Conservation (phyloP, 2,797 vertebrate genomes). For the Mastacembelus armatus region DNA sequence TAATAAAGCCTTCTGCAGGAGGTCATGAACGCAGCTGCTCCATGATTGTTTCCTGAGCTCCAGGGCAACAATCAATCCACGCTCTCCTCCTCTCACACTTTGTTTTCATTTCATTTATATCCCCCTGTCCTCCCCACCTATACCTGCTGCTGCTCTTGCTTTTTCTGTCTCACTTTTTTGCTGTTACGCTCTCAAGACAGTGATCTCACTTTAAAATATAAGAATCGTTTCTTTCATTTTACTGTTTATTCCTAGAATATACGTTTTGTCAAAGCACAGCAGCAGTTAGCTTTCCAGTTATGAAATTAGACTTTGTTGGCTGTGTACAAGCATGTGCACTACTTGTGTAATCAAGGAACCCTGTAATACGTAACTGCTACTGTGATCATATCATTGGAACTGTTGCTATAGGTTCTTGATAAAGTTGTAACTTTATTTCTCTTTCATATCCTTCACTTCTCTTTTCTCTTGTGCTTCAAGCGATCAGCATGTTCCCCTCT, state of each 20-base stretch:
- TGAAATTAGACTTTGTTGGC: background rate
- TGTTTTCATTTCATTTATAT: constrained; percentile 60
- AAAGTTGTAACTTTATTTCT: background rate
- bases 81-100: constrained; percentile 49
- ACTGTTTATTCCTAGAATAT: background rate
- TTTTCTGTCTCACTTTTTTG: background rate
- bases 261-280: background rate
- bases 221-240: background rate
- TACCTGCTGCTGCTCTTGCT: constrained; percentile 26
- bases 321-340: background rate
- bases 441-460: background rate
- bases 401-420: no score
- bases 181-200: constrained; percentile 9
- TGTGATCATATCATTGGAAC: no score
- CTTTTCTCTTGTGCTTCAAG: background rate
- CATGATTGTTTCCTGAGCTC: constrained; percentile 68
- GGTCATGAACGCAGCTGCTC: constrained; percentile 66
- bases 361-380: no score
- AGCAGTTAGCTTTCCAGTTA: background rate
- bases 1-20: constrained; percentile 66
- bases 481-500: background rate
- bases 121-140: constrained; percentile 33
- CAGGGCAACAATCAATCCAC: constrained; percentile 71
- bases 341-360: constrained; percentile 14
- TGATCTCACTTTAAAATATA: background rate